Conservation (phyloP, 2,888 invertebrate species). For the Galeruca laticollis region DNA sequence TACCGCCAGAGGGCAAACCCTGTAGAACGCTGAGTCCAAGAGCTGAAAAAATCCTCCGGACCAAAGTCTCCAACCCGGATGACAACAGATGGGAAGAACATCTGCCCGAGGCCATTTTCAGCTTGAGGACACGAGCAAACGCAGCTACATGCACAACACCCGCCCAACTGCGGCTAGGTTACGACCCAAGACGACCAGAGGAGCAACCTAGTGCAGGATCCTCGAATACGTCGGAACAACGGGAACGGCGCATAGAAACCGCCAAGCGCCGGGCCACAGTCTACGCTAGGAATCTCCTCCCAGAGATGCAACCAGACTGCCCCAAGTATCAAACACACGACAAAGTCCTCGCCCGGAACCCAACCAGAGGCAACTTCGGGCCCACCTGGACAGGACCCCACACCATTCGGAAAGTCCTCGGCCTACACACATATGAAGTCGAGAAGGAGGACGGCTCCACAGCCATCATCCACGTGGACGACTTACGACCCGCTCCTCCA, state of each 20-base stretch:
- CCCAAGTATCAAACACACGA: not conserved
- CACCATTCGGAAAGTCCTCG: not conserved
- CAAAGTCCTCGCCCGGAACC: not conserved
- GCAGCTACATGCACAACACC: not conserved
- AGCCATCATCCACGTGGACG: too few species aligned
- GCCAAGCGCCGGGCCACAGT: not conserved
- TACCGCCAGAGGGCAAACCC: too few species aligned
- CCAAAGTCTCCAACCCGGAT: too few species aligned
- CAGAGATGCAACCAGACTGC: not conserved
- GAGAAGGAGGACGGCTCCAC: too few species aligned
- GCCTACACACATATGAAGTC: not conserved
- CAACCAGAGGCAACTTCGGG: too few species aligned
- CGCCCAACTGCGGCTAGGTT: not conserved
- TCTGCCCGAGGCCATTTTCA: too few species aligned
- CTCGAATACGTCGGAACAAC: not conserved
- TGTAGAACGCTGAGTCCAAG: too few species aligned
- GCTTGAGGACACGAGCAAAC: not conserved
- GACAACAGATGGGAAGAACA: too few species aligned
- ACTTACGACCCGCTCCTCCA: too few species aligned
- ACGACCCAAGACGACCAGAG: not conserved
- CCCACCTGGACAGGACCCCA: conserved; percentile 2
- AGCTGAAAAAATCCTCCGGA: too few species aligned
- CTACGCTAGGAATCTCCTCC: too few species aligned
- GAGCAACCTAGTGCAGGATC: too few species aligned
- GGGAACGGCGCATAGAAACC: not conserved